Percentiles rank a stretch among this genome's conserved stretches.
Conservation (phyloP, 1,140 invertebrate genomes). For the Sinonovacula constricta region DNA sequence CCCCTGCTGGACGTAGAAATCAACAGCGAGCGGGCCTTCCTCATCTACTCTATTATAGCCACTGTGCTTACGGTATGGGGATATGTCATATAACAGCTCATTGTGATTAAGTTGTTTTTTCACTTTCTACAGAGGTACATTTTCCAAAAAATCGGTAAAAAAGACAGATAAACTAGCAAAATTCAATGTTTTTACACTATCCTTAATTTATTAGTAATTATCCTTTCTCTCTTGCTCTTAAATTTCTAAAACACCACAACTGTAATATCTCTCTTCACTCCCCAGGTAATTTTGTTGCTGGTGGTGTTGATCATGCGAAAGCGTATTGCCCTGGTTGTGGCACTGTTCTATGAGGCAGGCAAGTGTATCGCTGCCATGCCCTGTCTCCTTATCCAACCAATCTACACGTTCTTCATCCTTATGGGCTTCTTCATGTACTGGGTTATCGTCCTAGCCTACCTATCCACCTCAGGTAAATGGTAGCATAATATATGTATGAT, state of each 20-base stretch:
- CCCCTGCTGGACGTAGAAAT: constrained; percentile 85
- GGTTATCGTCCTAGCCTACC: constrained; percentile 87
- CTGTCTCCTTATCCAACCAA: constrained; percentile 90
- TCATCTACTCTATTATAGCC: constrained; percentile 91
- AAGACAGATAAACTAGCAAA: no score
- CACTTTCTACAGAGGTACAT: no score
- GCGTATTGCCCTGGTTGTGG: constrained; percentile 87
- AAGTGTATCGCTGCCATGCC: constrained; percentile 90
- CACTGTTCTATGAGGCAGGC: constrained; percentile 92
- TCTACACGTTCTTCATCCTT: constrained; percentile 90
- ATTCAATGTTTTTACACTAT: no score
- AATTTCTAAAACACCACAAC: no score
- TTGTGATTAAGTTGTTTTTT: neutral
- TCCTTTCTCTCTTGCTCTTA: no score
- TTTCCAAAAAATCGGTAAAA: no score
- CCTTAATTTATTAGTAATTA: no score
- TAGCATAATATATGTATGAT: no score
- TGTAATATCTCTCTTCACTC: no score
- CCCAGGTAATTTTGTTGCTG: constrained; percentile 88
- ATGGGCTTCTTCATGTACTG: constrained; percentile 91
- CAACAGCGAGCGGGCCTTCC: constrained; percentile 91
- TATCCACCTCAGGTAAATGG: constrained; percentile 83
- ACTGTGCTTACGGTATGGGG: constrained; percentile 89
- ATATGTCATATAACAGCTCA: neutral
- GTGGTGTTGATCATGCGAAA: constrained; percentile 89